Conservation (phyloP, 92 coral and sea anemone species). For the Metridium senile region DNA sequence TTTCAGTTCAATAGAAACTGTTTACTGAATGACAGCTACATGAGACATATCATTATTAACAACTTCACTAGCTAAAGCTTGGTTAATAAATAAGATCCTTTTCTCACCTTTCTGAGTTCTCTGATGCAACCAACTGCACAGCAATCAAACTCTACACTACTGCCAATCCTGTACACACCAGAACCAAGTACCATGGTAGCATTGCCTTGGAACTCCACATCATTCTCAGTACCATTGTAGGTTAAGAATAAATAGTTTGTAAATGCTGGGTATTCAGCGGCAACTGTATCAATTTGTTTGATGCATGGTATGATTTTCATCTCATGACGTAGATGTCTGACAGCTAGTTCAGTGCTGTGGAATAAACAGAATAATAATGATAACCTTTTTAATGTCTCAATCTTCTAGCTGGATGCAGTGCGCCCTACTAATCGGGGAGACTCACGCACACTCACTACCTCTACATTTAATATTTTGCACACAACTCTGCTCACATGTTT, state of each 20-base stretch:
- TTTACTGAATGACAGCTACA: too few relatives aligned
- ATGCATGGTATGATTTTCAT: conserved; percentile 75
- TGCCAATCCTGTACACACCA: conserved; percentile 98
- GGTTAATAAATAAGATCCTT: not conserved
- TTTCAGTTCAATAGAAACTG: too few relatives aligned
- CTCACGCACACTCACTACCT: too few relatives aligned
- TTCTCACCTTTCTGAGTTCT: conserved; percentile 83
- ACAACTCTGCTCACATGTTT: too few relatives aligned
- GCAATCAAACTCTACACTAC: conserved; percentile 99
- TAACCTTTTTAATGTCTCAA: too few relatives aligned
- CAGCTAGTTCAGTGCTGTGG: conserved; percentile 90
- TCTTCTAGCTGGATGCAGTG: too few relatives aligned
- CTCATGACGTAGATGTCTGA: conserved; percentile 76
- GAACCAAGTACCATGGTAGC: conserved; percentile 97
- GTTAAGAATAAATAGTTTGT: conserved; percentile 97
- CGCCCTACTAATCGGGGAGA: too few relatives aligned
- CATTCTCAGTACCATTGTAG: conserved; percentile 82
- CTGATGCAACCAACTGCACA: conserved; percentile 98
- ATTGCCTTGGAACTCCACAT: conserved; percentile 78
- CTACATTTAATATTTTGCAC: too few relatives aligned
- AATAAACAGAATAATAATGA: not conserved
- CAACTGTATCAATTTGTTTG: conserved; percentile 97
- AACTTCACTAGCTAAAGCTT: too few relatives aligned
- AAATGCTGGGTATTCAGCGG: conserved; percentile 98
- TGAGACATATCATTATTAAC: too few relatives aligned